Conservation (phyloP, 1,140 invertebrate species). For the Anastrepha obliqua region DNA sequence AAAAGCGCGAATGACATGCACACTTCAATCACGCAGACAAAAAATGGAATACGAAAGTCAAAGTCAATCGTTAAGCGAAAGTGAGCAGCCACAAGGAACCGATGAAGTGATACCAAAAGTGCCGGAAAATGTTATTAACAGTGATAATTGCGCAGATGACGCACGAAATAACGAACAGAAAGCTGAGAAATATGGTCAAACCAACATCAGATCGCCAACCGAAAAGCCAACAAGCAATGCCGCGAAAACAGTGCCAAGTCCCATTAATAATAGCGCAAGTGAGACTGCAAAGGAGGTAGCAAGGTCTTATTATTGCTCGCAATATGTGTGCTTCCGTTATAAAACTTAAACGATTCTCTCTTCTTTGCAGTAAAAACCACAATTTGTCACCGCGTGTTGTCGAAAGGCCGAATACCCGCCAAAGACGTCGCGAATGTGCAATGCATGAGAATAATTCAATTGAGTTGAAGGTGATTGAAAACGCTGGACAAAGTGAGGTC, state of each 20-base stretch:
- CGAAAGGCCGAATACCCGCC: not conserved
- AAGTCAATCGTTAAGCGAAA: slow-evolving; percentile 59
- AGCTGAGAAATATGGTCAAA: not conserved
- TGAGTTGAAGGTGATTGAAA: not conserved
- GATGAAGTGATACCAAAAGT: not conserved
- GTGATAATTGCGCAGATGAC: no score
- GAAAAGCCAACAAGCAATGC: not conserved
- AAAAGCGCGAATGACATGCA: not conserved
- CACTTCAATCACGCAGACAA: slow-evolving; percentile 57
- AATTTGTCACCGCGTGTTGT: not conserved
- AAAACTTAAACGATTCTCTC: not conserved
- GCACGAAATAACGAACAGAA: not conserved
- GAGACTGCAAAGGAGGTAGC: not conserved
- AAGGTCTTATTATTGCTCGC: not conserved
- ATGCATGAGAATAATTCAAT: not conserved
- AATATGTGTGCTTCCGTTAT: not conserved
- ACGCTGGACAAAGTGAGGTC: not conserved
- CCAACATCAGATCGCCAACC: not conserved
- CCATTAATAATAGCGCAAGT: not conserved
- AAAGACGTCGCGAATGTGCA: slow-evolving; percentile 11
- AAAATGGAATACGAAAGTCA: slow-evolving; percentile 62
- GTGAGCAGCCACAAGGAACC: not conserved
- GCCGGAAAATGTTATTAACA: not conserved
- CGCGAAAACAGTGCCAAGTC: not conserved
- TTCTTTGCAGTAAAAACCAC: not conserved